Evolutionary conservation across 2,797 vertebrate species (phyloP).

Genomic region (Amblyopsis hoosieri): DNA sequence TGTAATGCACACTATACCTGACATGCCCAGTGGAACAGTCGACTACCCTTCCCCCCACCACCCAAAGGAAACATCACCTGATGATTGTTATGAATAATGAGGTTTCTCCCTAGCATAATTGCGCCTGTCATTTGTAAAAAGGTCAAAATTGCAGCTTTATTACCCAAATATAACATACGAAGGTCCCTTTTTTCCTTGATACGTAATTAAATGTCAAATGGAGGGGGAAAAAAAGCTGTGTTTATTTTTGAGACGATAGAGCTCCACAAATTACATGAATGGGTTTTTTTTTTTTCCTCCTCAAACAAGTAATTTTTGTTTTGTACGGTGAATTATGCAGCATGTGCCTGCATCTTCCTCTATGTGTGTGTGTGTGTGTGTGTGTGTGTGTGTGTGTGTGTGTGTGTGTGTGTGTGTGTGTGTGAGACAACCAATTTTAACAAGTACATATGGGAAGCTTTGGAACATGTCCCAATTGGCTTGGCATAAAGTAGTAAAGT

Average conservation of each 20-base stretch:
- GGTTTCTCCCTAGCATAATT: constrained; percentile 22
- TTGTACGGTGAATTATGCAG: not conserved
- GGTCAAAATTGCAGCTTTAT: constrained; percentile 15
- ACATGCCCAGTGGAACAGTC: constrained; percentile 24
- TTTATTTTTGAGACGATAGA: constrained; percentile 7
- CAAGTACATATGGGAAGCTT: not conserved
- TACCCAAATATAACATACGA: constrained; percentile 8
- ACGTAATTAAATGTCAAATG: constrained; percentile 30
- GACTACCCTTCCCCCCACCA: constrained; percentile 11
- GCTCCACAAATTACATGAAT: constrained; percentile 7
- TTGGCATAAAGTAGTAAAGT: not conserved
- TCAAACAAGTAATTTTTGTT: not conserved
- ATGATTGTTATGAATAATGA: constrained; percentile 34
- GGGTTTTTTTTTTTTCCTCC: constrained; percentile 1
- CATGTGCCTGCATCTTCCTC: not conserved
- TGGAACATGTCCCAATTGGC: not conserved
- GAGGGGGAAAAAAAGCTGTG: constrained; percentile 16
- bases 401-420: not conserved
- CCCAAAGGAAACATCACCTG: constrained; percentile 26
- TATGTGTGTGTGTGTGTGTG: not conserved
- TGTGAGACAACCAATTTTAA: not conserved
- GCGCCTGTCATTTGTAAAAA: constrained; percentile 28
- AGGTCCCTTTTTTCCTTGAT: constrained; percentile 2
- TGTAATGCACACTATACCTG: constrained; percentile 20
- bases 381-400: not conserved